phyloP scores from a whole-genome alignment of 2,113 vertebrate genomes.

The Cyphomyrus discorhynchus region DNA sequence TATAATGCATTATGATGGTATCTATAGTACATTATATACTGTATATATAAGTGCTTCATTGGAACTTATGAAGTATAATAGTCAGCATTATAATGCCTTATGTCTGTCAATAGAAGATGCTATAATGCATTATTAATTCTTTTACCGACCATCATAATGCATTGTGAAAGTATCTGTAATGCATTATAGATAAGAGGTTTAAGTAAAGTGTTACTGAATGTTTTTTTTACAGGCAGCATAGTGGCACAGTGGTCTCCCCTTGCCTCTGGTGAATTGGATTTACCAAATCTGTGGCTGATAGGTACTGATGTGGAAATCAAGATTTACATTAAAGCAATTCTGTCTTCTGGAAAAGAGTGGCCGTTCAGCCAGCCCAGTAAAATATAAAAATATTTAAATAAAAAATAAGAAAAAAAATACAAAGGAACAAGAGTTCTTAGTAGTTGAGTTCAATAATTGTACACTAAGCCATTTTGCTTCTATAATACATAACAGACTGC shows the following conservation, averaged over 20 bases:
- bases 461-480: slow-evolving; percentile 12
- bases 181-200: background rate
- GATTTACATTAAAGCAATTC: background rate
- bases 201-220: background rate
- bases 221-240: background rate
- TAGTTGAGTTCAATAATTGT: slow-evolving; percentile 20
- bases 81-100: background rate
- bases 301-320: background rate
- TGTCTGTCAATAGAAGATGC: background rate
- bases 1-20: background rate
- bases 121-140: background rate
- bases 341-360: background rate
- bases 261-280: background rate
- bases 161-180: background rate
- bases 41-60: background rate
- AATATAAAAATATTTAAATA: slow-evolving; percentile 28
- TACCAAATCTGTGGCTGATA: background rate
- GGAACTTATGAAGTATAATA: background rate
- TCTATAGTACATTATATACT: background rate
- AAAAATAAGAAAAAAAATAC: background rate
- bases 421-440: background rate
- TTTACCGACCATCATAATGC: background rate
- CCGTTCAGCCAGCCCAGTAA: slow-evolving; percentile 19
- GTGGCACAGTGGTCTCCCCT: background rate
- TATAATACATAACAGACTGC: slow-evolving; percentile 19